Evolutionary conservation across 1,140 invertebrate genomes (phyloP).

Genomic region (Magallana ariakensis): DNA sequence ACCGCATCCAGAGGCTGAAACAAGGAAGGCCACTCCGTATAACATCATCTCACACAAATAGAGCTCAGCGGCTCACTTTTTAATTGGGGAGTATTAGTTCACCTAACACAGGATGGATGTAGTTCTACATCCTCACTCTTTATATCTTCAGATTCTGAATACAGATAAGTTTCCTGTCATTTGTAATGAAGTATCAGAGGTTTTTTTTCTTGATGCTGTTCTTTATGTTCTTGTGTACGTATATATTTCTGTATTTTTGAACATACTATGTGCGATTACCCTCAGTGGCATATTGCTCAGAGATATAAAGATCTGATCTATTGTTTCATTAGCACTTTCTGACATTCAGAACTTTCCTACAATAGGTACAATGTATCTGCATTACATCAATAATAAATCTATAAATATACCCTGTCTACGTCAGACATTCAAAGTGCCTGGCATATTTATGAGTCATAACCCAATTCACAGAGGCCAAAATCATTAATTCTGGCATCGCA

Average conservation of each 20-base stretch:
- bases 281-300: not conserved
- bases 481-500: not conserved
- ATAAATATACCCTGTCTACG: not conserved
- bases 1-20: constrained; percentile 63
- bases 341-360: not conserved
- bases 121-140: not conserved
- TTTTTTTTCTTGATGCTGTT: no score
- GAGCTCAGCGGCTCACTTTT: no score
- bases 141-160: not conserved
- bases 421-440: not conserved
- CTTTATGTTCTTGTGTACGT: no score
- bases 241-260: no score
- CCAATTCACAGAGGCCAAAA: not conserved
- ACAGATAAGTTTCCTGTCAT: no score
- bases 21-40: not conserved
- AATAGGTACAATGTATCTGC: constrained; percentile 3
- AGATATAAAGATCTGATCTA: not conserved
- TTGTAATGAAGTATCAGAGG: no score
- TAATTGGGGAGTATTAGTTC: no score
- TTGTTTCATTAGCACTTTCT: not conserved
- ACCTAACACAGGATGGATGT: no score
- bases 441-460: constrained; percentile 37
- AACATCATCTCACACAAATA: not conserved
- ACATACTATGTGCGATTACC: no score
- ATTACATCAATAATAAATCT: not conserved